Conservation (phyloP, 2,797 vertebrate species). For the Neosalanx taihuensis region DNA sequence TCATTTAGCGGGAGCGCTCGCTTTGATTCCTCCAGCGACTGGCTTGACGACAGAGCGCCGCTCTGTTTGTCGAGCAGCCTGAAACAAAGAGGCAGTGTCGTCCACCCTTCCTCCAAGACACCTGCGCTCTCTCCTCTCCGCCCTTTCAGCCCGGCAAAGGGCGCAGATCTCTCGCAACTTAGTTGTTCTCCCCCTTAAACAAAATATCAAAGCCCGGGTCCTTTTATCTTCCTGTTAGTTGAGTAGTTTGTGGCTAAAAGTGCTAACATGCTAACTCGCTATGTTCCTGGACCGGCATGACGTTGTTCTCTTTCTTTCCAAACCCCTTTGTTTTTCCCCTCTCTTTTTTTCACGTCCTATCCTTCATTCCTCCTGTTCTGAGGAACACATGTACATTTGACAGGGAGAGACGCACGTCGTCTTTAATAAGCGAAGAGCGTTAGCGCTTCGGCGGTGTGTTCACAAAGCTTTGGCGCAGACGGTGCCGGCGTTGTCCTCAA, state of each 20-base stretch:
- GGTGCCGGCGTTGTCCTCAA: background rate
- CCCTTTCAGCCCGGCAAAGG: background rate
- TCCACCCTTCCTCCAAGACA: no score
- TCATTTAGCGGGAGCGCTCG: constrained; percentile 4
- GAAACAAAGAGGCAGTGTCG: constrained; percentile 1
- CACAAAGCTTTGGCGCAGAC: background rate
- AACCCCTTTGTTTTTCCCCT: background rate
- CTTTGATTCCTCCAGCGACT: constrained; percentile 8
- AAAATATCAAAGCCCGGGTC: no score
- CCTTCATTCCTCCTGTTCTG: background rate
- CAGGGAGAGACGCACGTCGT: background rate
- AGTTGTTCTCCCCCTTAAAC: no score
- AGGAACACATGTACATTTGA: background rate
- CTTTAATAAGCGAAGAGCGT: background rate
- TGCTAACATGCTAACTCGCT: no score
- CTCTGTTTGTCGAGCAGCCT: background rate
- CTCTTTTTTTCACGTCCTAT: background rate
- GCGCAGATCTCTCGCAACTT: background rate
- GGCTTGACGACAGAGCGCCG: background rate
- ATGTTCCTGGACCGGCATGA: background rate
- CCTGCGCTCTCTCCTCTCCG: no score
- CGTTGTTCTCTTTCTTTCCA: no score
- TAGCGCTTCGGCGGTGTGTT: background rate
- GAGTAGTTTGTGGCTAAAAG: no score
- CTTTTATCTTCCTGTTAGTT: no score